Evolutionary conservation across 2,113 vertebrate genomes (phyloP), one percentile per base, ranked within the genome.

Genomic region (Eubucco bourcierii): DNA sequence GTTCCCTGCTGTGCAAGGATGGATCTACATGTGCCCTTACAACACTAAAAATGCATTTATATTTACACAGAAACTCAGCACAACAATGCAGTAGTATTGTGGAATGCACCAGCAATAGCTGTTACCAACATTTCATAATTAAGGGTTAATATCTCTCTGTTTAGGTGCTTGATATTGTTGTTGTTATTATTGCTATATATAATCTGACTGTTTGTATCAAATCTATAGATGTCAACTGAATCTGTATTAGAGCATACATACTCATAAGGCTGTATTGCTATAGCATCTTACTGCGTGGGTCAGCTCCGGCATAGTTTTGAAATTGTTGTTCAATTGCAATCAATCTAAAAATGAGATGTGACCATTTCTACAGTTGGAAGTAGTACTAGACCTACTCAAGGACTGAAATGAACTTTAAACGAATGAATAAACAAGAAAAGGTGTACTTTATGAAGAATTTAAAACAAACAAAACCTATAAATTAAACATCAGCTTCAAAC

Each of bases 231-330:
- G 44, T 46, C 44, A 46, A 46, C 44, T 95, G 80, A 84, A 87
- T 84, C 74, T 13, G 4, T 80, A 88, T 77, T 90, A 93, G 64
- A 79, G 66, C 76, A 90, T 95, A 91, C 75, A 84, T 65, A 75
- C 55, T 87, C 33, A 46, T 19, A 85, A 72, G 67, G 37, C 37
- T 84, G 24, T 88, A 82, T 56, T 20, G 31, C 82, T 44, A 34
- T 80, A 71, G 56, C 64, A 46, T 66, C 87, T 82, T 87, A 55
- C 13, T 41, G 12, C 50, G 4, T 64, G 10, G 8, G 10, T 17
- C 16, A 81, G 50, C 66, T 86, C 46, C 79, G 78, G 31, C 75
- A 24, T 14, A 72, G 91, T 85, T 89, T 60, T 76, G 71, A 79
- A 88, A 74, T 77, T 55, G 52, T 41, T 94, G 53, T 88, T 92